Evolutionary conservation across 2,797 vertebrate genomes (phyloP).

Genomic region (Aphelocoma californica): DNA sequence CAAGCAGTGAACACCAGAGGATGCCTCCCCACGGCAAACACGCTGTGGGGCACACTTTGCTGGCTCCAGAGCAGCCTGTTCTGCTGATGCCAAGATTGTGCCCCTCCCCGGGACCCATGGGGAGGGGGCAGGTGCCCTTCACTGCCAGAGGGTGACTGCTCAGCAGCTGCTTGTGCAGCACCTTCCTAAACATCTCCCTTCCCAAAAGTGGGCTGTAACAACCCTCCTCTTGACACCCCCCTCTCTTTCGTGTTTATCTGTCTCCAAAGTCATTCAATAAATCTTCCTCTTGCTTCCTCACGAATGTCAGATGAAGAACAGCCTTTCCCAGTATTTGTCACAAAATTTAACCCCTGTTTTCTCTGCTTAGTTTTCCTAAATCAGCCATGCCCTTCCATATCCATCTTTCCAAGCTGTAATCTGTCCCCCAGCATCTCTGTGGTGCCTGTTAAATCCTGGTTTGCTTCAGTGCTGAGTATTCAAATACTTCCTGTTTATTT

Average conservation of each 20-base stretch:
- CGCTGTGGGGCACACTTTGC: accelerated
- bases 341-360: background rate
- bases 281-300: background rate
- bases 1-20: background rate
- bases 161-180: background rate
- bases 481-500: constrained; percentile 55
- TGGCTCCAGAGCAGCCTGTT: background rate
- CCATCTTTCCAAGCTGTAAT: background rate
- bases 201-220: background rate
- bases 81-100: background rate
- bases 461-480: background rate
- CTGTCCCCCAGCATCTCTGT: background rate
- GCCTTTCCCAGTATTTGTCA: background rate
- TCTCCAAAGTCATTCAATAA: background rate
- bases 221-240: background rate
- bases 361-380: background rate
- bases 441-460: background rate
- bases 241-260: background rate
- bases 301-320: background rate
- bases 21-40: background rate
- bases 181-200: background rate
- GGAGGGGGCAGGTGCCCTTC: background rate
- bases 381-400: background rate
- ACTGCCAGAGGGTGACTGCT: background rate
- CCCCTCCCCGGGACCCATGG: accelerated